phyloP scores from a whole-genome alignment of 2,113 vertebrate genomes.

The human (Homo sapiens) region GRCh38 chr3:170635501-170636000 shows the following conservation, averaged over 20 bases:
- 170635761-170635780: conserved; percentile 14
- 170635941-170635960: conserved; percentile 32
- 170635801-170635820: not conserved
- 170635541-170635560: conserved; percentile 1
- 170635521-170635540: not conserved
- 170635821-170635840: not conserved
- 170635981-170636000: conserved; percentile 36
- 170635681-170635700: not conserved
- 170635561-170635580: not conserved
- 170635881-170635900: not conserved
- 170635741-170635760: not conserved
- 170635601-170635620: conserved; percentile 56
- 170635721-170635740: conserved; percentile 52
- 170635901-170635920: conserved; percentile 46
- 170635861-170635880: not conserved
- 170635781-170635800: not conserved
- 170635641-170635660: conserved; percentile 70
- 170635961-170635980: conserved; percentile 15
- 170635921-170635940: not conserved
- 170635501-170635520: conserved; percentile 10
- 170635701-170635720: conserved; percentile 51
- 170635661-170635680: conserved; percentile 68
- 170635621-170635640: conserved; percentile 55
- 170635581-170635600: conserved; percentile 43
- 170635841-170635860: not conserved